A percentile compares a stretch with the other conserved stretches of the same genome.
Evolutionary conservation across 2,797 vertebrate species (phyloP).

Genomic region (Myotis planiceps): DNA sequence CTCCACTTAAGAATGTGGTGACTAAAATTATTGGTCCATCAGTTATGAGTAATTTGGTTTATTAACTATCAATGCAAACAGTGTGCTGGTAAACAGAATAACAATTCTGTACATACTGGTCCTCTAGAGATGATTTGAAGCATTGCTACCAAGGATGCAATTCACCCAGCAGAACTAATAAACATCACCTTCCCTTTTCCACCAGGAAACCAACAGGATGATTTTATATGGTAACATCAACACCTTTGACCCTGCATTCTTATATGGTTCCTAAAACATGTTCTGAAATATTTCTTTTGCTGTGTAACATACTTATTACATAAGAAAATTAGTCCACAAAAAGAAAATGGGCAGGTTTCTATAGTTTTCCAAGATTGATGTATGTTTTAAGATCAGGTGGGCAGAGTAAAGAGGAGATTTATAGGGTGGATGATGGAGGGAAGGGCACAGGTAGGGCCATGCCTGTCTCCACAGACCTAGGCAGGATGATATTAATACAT

Average conservation of each 20-base stretch:
- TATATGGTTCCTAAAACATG: neutral
- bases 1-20: neutral
- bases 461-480: neutral
- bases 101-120: neutral
- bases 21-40: neutral
- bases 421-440: too few relatives aligned
- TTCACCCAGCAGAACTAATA: neutral
- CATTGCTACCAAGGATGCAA: neutral
- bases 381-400: neutral
- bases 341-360: neutral
- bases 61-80: neutral
- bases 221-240: neutral
- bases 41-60: neutral
- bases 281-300: neutral
- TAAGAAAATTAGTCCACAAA: neutral
- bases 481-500: neutral
- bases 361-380: neutral
- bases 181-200: neutral
- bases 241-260: neutral
- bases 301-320: neutral
- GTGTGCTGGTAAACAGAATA: neutral
- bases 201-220: neutral
- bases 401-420: neutral
- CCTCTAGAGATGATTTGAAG: neutral
- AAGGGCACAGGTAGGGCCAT: neutral